Base-by-base conservation (phyloP, 2,888 invertebrate genomes). In the Carcina quercana region DNA sequence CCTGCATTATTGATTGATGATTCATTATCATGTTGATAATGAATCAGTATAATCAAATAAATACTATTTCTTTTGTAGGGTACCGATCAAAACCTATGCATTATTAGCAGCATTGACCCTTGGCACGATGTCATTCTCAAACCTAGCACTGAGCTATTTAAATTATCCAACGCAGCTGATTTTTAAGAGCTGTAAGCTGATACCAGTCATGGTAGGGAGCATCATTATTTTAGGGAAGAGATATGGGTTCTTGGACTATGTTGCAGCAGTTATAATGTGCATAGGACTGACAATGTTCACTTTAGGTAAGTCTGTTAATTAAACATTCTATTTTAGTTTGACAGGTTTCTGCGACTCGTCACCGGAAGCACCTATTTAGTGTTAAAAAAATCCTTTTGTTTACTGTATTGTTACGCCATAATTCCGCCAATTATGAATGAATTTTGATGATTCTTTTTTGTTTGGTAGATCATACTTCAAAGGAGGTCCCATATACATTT, bases 81-180 rank as follows among this genome's bases (percentile, higher is more conserved):
- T 97, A 43, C 96, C 97, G 3, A 53, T 95, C 48, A 86, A 79
- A 51, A 92, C 90, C 0, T 98, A 98, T 68, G 82, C 89, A 28
- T 61, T 96, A 25, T 73, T 98, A 40, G 97, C 97, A 25, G 86
- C 93, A 1, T 78, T 97, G 28, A 97, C 97, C 0, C 86, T 98
- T 10, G 96, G 95, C 2, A 98, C 98, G 2, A 98, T 98, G 96
- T 95, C 97, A 0, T 87, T 97, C 41, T 97, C 97, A 1, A 98
- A 98, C 72, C 89, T 96, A 3, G 95, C 97, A 1, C 85, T 98
- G 7, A 96, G 95, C 28, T 97, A 96, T 68, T 85, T 98, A 7
- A 98, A 98, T 72, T 98, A 97, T 71, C 97, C 98, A 0, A 98
- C 97, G 0, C 96, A 97, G 85, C 91, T 98, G 24, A 97, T 98